Evolutionary conservation across 1,140 invertebrate genomes (phyloP).

Genomic region (Drosophila grimshawi): DNA sequence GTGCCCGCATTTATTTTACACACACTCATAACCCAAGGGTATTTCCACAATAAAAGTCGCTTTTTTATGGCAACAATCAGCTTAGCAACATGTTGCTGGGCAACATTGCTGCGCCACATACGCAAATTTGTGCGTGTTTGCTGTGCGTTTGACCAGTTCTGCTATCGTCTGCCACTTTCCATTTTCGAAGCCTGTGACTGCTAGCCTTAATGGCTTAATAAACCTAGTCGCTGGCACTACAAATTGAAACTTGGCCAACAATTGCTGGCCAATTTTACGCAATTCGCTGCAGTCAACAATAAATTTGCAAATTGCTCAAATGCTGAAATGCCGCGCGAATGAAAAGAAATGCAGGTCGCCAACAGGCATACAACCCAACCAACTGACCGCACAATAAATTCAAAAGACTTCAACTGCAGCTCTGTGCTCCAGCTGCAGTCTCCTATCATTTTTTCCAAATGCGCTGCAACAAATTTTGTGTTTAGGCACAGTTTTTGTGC

Average conservation of each 20-base stretch:
- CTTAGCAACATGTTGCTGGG: constrained; percentile 39
- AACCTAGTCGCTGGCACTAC: constrained; percentile 21
- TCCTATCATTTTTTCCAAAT: constrained; percentile 33
- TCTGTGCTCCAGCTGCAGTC: background rate
- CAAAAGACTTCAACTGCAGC: constrained; percentile 43
- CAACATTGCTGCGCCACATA: constrained; percentile 10
- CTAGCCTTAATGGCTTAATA: constrained; percentile 64
- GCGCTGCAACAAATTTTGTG: constrained; percentile 43
- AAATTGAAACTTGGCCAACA: constrained; percentile 79
- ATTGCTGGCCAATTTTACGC: constrained; percentile 78
- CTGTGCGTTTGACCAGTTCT: background rate
- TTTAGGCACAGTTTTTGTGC: constrained; percentile 60
- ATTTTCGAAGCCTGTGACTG: constrained; percentile 13
- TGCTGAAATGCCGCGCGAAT: constrained; percentile 50
- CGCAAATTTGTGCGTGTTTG: constrained; percentile 4
- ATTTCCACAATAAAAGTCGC: background rate
- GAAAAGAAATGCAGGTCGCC: constrained; percentile 75
- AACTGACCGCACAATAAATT: constrained; percentile 69
- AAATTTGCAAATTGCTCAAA: constrained; percentile 73
- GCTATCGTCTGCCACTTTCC: constrained; percentile 29
- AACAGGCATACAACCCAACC: constrained; percentile 5
- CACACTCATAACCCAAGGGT: background rate
- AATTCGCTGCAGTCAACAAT: constrained; percentile 81
- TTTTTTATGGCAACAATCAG: constrained; percentile 9
- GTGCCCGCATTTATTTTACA: constrained; percentile 38